These are phyloP conservation scores for Stigmatopora argus DNA, from an alignment of 2,113 vertebrate genomes.

Conservation along the genomic window DNA sequence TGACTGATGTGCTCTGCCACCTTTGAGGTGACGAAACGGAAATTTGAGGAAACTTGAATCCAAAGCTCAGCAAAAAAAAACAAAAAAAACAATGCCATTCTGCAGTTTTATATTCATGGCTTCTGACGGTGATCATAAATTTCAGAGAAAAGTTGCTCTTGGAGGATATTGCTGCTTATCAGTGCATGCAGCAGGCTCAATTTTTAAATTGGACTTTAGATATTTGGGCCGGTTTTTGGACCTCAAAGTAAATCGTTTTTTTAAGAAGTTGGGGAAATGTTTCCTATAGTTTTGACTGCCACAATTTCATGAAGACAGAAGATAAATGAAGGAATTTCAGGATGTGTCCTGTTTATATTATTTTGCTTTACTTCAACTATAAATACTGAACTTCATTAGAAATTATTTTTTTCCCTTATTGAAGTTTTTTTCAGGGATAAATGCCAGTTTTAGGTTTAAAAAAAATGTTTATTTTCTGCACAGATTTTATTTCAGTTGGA, in stretches of 20 bases:
- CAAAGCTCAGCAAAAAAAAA: conserved; percentile 26
- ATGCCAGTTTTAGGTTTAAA: no score
- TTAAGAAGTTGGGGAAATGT: not conserved
- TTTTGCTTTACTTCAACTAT: no score
- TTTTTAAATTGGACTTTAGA: conserved; percentile 50
- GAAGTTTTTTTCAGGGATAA: no score
- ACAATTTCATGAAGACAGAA: no score
- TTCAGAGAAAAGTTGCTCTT: conserved; percentile 27
- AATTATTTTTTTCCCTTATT: no score
- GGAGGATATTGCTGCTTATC: conserved; percentile 50
- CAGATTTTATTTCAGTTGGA: no score
- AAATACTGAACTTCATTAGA: no score
- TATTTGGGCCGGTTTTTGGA: conserved; percentile 12
- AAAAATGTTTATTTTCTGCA: no score
- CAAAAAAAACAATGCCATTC: conserved; percentile 9
- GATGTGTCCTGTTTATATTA: no score
- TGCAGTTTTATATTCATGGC: conserved; percentile 37
- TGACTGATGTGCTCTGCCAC: conserved; percentile 50
- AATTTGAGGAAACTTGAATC: conserved; percentile 38
- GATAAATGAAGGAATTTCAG: no score
- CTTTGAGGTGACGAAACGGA: conserved; percentile 33
- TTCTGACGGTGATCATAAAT: conserved; percentile 51
- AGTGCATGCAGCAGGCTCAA: conserved; percentile 28
- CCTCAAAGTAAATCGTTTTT: conserved; percentile 6
- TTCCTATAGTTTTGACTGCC: not conserved